phyloP scores from a whole-genome alignment of 2,888 invertebrate species.

The Carpatolechia fugitivella region DNA sequence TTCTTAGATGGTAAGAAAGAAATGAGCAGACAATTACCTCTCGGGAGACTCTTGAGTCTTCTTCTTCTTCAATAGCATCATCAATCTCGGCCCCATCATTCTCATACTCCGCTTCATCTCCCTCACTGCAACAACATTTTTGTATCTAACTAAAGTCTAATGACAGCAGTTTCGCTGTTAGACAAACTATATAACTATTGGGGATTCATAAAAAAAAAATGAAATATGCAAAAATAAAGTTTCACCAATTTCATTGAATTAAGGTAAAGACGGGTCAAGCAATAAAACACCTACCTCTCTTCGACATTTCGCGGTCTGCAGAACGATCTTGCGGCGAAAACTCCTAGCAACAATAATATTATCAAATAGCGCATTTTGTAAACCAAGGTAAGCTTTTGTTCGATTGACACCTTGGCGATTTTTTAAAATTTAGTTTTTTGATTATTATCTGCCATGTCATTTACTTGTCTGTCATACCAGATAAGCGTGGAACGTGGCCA shows the following conservation, averaged over 20 bases:
- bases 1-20: too few species aligned
- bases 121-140: constrained; percentile 32
- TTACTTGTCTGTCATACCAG: too few species aligned
- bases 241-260: too few species aligned
- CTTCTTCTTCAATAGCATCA: neutral
- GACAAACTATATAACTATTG: too few species aligned
- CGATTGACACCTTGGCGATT: constrained; percentile 31
- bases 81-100: neutral
- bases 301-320: constrained; percentile 43
- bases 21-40: neutral
- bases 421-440: constrained; percentile 22
- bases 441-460: neutral
- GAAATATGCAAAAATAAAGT: too few species aligned
- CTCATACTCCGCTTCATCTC: constrained; percentile 34
- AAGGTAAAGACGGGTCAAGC: too few species aligned
- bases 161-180: too few species aligned
- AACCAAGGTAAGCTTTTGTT: constrained; percentile 32
- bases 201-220: too few species aligned
- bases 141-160: too few species aligned
- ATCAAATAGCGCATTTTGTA: constrained; percentile 41
- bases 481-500: neutral
- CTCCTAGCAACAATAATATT: constrained; percentile 31
- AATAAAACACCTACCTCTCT: constrained; percentile 45
- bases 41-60: neutral
- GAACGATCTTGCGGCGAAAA: constrained; percentile 25